These are phyloP conservation scores for Atherinosoma microstoma DNA, from an alignment of 2,797 vertebrate species.

Conservation along the genomic window DNA sequence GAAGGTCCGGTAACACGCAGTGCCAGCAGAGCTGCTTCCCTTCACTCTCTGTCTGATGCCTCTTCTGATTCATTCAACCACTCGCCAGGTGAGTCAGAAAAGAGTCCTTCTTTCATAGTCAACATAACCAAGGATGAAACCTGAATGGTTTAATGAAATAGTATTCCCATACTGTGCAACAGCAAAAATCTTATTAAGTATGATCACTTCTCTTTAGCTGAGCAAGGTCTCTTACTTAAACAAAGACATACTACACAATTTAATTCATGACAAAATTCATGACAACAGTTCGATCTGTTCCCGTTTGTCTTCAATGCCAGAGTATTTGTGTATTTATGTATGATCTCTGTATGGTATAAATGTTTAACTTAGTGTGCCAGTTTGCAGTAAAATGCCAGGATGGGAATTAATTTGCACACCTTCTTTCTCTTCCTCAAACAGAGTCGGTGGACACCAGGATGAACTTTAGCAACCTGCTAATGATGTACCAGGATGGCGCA, in stretches of 20 bases:
- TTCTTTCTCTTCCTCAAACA: constrained; percentile 34
- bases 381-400: background rate
- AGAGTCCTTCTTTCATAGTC: constrained; percentile 11
- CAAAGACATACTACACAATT: background rate
- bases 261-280: background rate
- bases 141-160: background rate
- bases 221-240: background rate
- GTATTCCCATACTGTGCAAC: background rate
- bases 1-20: constrained; percentile 66
- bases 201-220: background rate
- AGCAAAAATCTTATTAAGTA: background rate
- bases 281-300: background rate
- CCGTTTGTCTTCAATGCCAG: background rate
- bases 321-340: background rate
- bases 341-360: background rate
- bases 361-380: background rate
- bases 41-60: constrained; percentile 87
- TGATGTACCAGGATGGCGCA: constrained; percentile 87
- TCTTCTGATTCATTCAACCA: constrained; percentile 87
- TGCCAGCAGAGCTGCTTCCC: constrained; percentile 80
- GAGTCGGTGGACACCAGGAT: constrained; percentile 84
- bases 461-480: constrained; percentile 85
- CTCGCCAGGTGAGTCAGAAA: constrained; percentile 79
- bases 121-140: constrained; percentile 9
- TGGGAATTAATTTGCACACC: background rate